Conservation (phyloP, 1,140 invertebrate genomes). For the Drosophila novamexicana region DNA sequence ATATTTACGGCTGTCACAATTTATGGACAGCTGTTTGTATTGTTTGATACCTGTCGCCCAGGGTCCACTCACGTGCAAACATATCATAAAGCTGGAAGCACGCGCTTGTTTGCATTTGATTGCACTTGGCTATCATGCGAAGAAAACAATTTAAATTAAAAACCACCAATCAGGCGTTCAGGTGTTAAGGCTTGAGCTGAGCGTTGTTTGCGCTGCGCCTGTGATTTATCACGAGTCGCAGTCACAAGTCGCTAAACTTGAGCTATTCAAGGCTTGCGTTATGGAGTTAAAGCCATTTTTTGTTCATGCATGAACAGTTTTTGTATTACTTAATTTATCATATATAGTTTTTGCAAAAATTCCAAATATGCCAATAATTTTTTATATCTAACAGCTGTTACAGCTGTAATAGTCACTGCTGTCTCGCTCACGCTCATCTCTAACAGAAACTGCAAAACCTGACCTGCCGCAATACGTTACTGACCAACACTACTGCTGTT, state of each 20-base stretch:
- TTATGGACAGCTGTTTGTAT: constrained; percentile 57
- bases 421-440: not conserved
- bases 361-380: not conserved
- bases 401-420: constrained; percentile 2
- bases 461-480: constrained; percentile 8
- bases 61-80: constrained; percentile 69
- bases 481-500: constrained; percentile 19
- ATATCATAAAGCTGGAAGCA: constrained; percentile 57
- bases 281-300: not conserved
- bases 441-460: constrained; percentile 5
- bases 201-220: not conserved
- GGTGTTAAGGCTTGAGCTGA: constrained; percentile 19
- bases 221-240: constrained; percentile 10
- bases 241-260: constrained; percentile 8
- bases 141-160: constrained; percentile 6
- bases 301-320: not conserved
- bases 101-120: constrained; percentile 80
- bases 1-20: constrained; percentile 65
- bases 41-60: constrained; percentile 29
- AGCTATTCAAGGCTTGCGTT: not conserved
- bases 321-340: not conserved
- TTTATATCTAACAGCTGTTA: not conserved
- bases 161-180: constrained; percentile 25
- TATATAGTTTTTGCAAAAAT: not conserved
- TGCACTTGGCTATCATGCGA: constrained; percentile 58